Percentiles rank a stretch among this genome's conserved stretches.
These are phyloP conservation scores for Dolichallabes microphthalmus DNA, from an alignment of 2,113 vertebrate species.

Conservation along the genomic window DNA sequence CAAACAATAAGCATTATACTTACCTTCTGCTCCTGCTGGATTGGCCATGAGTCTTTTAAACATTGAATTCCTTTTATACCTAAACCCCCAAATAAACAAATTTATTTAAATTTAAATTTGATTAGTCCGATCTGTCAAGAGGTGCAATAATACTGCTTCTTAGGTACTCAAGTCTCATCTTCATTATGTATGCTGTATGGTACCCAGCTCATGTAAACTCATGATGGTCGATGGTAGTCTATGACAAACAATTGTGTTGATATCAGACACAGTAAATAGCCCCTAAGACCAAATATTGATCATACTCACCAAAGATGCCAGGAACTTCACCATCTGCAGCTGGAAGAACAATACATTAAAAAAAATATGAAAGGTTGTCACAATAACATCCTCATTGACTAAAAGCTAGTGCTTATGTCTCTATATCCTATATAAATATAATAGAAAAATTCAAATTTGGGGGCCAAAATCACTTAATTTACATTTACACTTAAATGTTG, in stretches of 20 bases:
- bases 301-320: constrained; percentile 63
- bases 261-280: background rate
- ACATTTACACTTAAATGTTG: too few relatives aligned
- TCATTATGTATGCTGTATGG: background rate
- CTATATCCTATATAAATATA: background rate
- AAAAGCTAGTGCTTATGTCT: background rate
- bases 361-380: background rate
- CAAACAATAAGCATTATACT: background rate
- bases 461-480: too few relatives aligned
- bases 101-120: background rate
- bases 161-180: background rate
- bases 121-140: background rate
- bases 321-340: constrained; percentile 53
- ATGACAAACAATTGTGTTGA: background rate
- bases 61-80: background rate
- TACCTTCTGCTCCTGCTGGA: background rate
- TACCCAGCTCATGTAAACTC: background rate
- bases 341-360: constrained; percentile 51
- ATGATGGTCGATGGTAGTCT: background rate
- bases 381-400: background rate
- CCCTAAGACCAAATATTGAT: background rate
- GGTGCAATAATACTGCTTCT: background rate
- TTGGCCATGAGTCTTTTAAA: background rate
- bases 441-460: background rate
- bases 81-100: background rate